Conservation (phyloP, 1,140 invertebrate species). For the Harlomillsia oculata region DNA sequence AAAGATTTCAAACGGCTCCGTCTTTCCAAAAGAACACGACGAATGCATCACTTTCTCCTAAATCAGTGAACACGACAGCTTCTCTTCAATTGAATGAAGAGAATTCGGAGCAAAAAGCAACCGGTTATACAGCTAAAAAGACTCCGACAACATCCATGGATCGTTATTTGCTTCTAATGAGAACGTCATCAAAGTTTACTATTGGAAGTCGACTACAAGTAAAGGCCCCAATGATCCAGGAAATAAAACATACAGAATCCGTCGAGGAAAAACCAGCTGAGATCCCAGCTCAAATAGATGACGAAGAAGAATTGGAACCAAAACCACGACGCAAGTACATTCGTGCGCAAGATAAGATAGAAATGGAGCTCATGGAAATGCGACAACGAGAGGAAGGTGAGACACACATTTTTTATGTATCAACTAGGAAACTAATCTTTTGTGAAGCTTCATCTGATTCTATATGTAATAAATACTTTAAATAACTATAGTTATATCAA, state of each 20-base stretch:
- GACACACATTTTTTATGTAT: neutral
- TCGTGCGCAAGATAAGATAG: constrained; percentile 24
- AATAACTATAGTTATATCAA: neutral
- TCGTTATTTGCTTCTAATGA: constrained; percentile 15
- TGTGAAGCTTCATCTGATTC: neutral
- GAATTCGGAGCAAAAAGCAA: neutral
- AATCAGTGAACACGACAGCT: no score
- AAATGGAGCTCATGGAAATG: constrained; percentile 18
- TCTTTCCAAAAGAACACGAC: neutral
- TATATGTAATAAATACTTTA: neutral
- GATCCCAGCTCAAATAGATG: constrained; percentile 1
- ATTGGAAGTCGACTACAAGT: constrained; percentile 3
- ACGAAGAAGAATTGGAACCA: constrained; percentile 13
- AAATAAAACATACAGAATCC: constrained; percentile 1
- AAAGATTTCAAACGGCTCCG: no score
- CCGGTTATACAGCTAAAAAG: neutral
- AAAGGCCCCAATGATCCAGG: constrained; percentile 2
- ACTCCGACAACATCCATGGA: constrained; percentile 7
- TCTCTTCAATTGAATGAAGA: neutral
- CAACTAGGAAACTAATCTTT: neutral
- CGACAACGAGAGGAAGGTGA: constrained; percentile 21
- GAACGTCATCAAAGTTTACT: constrained; percentile 11
- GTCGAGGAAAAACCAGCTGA: neutral
- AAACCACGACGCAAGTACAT: constrained; percentile 23
- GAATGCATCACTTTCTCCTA: no score